phyloP scores from a whole-genome alignment of 2,113 vertebrate species.

The Rynchops niger region DNA sequence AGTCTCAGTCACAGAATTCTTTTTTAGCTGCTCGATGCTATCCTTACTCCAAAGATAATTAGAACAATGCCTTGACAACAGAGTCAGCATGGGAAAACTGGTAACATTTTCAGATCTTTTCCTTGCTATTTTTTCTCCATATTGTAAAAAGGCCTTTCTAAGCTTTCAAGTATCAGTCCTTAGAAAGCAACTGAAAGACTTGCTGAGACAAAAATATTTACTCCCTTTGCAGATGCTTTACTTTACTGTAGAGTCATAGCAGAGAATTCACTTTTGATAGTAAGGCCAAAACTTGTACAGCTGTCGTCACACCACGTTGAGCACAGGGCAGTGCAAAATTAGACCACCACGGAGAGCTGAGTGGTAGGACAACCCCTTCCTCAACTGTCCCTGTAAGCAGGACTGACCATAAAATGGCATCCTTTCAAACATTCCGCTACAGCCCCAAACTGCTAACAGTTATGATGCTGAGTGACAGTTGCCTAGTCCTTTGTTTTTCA shows the following conservation, averaged over 20 bases:
- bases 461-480: not conserved
- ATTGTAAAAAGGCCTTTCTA: not conserved
- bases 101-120: not conserved
- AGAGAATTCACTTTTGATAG: not conserved
- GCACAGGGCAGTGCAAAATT: not conserved
- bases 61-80: not conserved
- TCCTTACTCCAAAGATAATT: not conserved
- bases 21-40: not conserved
- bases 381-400: not conserved
- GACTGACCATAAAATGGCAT: not conserved
- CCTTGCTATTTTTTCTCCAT: not conserved
- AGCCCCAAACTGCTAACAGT: fast-evolving
- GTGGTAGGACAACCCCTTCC: not conserved
- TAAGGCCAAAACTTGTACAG: not conserved
- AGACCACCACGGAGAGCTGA: not conserved
- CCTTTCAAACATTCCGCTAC: not conserved
- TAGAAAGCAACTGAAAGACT: not conserved
- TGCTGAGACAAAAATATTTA: not conserved
- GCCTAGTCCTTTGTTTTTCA: not conserved
- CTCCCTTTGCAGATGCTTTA: not conserved
- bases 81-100: not conserved
- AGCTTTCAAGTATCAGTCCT: not conserved
- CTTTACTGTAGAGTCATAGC: not conserved
- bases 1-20: not conserved
- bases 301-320: not conserved